Conservation (phyloP, 2,113 vertebrate genomes). For the Rana temporaria region DNA sequence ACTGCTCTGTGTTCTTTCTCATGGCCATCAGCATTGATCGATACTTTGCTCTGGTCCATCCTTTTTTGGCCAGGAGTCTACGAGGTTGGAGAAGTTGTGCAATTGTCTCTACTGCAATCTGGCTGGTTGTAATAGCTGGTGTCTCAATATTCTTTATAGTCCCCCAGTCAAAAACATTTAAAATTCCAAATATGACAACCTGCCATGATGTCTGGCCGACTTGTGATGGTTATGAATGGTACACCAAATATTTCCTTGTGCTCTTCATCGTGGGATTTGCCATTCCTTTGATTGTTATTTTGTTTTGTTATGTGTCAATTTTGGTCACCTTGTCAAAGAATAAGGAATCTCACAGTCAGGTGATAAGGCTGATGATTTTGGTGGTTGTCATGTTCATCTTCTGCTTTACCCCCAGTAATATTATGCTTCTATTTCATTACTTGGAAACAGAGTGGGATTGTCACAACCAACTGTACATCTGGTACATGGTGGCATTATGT, state of each 20-base stretch:
- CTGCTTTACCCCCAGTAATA: slow-evolving; percentile 67
- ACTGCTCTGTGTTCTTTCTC: slow-evolving; percentile 68
- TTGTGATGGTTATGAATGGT: background rate
- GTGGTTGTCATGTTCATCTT: slow-evolving; percentile 64
- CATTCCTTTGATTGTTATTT: slow-evolving; percentile 59
- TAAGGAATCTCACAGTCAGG: background rate
- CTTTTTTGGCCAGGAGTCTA: slow-evolving; percentile 60
- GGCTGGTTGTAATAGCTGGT: slow-evolving; percentile 62
- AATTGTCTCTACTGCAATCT: slow-evolving; percentile 45
- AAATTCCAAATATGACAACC: slow-evolving; percentile 43
- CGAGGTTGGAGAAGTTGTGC: rapidly evolving
- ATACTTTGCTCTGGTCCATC: slow-evolving; percentile 64
- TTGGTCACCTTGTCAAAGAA: slow-evolving; percentile 48
- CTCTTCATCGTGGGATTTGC: slow-evolving; percentile 64
- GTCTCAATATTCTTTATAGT: slow-evolving; percentile 51
- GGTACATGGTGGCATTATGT: slow-evolving; percentile 57
- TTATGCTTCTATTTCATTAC: slow-evolving; percentile 63
- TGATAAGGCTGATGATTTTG: slow-evolving; percentile 56
- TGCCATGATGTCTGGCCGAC: slow-evolving; percentile 58
- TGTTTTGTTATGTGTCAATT: slow-evolving; percentile 62
- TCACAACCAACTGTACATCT: slow-evolving; percentile 30
- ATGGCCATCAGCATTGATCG: slow-evolving; percentile 65
- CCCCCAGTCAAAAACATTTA: background rate
- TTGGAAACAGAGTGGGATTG: background rate
- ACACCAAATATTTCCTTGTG: slow-evolving; percentile 57